phyloP scores from a whole-genome alignment of 2,888 invertebrate species.

The Drosophila kokeensis region DNA sequence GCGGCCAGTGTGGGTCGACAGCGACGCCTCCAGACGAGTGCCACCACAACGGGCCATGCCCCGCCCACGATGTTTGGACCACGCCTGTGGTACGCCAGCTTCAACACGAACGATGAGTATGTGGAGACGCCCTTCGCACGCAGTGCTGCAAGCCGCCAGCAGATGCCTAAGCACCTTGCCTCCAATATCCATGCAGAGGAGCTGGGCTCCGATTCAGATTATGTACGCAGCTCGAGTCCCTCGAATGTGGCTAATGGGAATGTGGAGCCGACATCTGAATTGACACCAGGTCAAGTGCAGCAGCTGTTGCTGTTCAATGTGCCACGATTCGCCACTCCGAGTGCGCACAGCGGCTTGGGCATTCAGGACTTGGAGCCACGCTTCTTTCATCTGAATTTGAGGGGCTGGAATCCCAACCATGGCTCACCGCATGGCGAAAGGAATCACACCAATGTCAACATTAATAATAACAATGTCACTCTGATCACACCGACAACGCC shows the following conservation, averaged over 20 bases:
- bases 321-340: background rate
- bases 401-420: background rate
- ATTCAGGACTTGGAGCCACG: conserved; percentile 6
- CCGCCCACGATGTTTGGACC: conserved; percentile 9
- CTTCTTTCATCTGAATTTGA: background rate
- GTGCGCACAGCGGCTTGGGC: background rate
- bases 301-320: conserved; percentile 24
- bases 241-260: conserved; percentile 3
- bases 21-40: conserved; percentile 33
- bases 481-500: background rate
- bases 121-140: conserved; percentile 28
- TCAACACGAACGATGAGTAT: conserved; percentile 40
- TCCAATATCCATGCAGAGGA: conserved; percentile 16
- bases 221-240: background rate
- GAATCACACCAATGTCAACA: conserved; percentile 20
- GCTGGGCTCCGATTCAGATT: background rate
- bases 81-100: conserved; percentile 34
- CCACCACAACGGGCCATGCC: conserved; percentile 17
- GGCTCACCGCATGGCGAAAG: background rate
- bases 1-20: conserved; percentile 32
- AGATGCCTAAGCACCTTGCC: conserved; percentile 8
- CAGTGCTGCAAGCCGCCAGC: background rate
- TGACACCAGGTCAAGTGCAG: conserved; percentile 8
- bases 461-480: conserved; percentile 12
- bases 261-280: background rate